Evolutionary conservation across 2,797 vertebrate species (phyloP), one percentile per base, ranked within the genome.

Genomic region (Cirrhinus mrigala): DNA sequence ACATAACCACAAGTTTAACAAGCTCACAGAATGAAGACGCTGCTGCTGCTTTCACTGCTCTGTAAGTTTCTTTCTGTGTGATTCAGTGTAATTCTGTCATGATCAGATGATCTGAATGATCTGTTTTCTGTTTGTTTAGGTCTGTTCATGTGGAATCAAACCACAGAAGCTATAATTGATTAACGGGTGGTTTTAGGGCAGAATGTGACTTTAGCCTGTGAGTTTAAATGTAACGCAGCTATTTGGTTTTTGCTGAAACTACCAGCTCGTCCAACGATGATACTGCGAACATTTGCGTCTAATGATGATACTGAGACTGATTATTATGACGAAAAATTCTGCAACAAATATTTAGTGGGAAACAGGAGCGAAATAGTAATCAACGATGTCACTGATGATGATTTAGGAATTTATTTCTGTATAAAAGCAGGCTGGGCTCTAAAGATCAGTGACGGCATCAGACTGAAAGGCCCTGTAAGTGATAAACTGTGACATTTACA

Each of bases 171-270:
- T 33, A 6, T 33, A 1, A 33, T 16, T 52, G 27, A 76, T 37
- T 18, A 20, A 2, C 75, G 9, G 54, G 52, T 40, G 33, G 9
- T 56, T 78, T 60, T 78, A 60, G 75, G 75, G 3, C 29, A 44
- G 6, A 78, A 0, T 2, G 37, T 62, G 54, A 62, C 33, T 60
- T 8, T 78, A 44, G 0, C 52, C 15, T 78, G 76, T 27, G 76
- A 78, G 76, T 46, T 46, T 10, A 16, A 0, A 27, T 44, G 0
- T 0, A 64, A 27, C 7, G n/a, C 2, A 0, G 15, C 0, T 5
- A 12, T 29, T 0, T 79, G 76, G 76, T 62, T 64, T 44, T 9
- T 64, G n/a, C 10, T 60, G 5, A 79, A 79, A 7, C 40, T 58
- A 10, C 60, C 37, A 18, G 7, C 22, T 46, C 56, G 15, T 24